Conservation (phyloP, 2,888 invertebrate species). For the Sphinx pinastri region DNA sequence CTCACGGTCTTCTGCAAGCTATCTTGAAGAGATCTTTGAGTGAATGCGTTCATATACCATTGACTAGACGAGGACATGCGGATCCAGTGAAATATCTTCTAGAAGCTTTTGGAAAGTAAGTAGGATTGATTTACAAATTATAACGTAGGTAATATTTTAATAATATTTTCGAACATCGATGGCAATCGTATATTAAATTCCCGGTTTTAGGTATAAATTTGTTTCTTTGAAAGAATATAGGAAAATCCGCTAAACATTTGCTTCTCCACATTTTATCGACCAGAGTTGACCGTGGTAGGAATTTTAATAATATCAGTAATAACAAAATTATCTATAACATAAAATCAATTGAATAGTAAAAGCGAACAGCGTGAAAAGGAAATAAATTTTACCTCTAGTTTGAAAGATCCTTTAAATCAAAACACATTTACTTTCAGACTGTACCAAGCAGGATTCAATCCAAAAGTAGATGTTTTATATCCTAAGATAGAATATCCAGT, state of each 20-base stretch:
- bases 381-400: not conserved
- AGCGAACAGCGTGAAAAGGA: not conserved
- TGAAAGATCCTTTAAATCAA: not conserved
- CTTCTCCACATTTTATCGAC: too few species aligned
- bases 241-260: too few species aligned
- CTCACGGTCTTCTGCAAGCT: constrained; percentile 92
- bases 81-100: constrained; percentile 82
- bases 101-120: constrained; percentile 83
- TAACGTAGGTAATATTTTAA: too few species aligned
- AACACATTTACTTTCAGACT: constrained; percentile 73
- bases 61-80: constrained; percentile 85
- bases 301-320: too few species aligned
- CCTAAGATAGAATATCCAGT: constrained; percentile 90
- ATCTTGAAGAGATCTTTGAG: constrained; percentile 89
- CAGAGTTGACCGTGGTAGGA: too few species aligned
- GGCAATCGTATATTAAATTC: too few species aligned
- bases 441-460: constrained; percentile 88
- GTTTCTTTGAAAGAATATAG: too few species aligned
- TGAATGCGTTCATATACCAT: constrained; percentile 86
- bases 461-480: constrained; percentile 88
- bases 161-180: too few species aligned
- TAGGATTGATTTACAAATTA: not conserved
- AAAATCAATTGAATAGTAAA: too few species aligned
- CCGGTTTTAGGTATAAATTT: too few species aligned
- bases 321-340: too few species aligned